These are phyloP conservation scores for Coregonus ussuriensis DNA, from an alignment of 2,797 vertebrate genomes.

Conservation along the genomic window DNA sequence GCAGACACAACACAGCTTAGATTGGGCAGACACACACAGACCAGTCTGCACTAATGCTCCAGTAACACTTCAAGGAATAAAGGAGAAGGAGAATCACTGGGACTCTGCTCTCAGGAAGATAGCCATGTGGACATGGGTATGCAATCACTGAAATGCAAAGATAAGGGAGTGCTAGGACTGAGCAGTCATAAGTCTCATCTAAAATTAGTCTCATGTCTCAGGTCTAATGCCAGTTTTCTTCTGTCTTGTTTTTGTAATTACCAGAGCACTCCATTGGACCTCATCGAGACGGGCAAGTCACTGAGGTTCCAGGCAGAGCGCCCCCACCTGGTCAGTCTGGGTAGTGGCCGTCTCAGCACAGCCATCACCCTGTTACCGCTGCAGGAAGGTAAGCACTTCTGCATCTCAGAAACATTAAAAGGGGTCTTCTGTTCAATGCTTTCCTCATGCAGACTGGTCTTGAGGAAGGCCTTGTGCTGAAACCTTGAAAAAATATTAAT, in stretches of 20 bases:
- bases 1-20: constrained; percentile 1
- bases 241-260: constrained; percentile 16
- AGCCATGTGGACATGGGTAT: neutral
- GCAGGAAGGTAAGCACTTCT: constrained; percentile 82
- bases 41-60: neutral
- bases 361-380: constrained; percentile 93
- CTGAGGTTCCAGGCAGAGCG: constrained; percentile 94
- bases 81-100: neutral
- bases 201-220: neutral
- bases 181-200: neutral
- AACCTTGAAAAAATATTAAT: neutral
- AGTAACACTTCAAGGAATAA: neutral
- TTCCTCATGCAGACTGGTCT: neutral
- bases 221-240: neutral
- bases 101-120: neutral
- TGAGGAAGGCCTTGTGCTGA: constrained; percentile 13
- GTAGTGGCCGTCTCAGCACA: constrained; percentile 93
- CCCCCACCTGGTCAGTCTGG: constrained; percentile 95
- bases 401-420: neutral
- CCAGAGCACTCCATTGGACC: constrained; percentile 88
- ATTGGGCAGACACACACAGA: neutral
- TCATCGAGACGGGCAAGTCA: constrained; percentile 91
- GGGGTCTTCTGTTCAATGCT: neutral
- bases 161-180: neutral
- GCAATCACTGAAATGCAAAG: neutral